Evolutionary conservation across 2,797 vertebrate genomes (phyloP), one percentile per base, ranked within the genome.

Genomic region (Philypnodon macrostomus): DNA sequence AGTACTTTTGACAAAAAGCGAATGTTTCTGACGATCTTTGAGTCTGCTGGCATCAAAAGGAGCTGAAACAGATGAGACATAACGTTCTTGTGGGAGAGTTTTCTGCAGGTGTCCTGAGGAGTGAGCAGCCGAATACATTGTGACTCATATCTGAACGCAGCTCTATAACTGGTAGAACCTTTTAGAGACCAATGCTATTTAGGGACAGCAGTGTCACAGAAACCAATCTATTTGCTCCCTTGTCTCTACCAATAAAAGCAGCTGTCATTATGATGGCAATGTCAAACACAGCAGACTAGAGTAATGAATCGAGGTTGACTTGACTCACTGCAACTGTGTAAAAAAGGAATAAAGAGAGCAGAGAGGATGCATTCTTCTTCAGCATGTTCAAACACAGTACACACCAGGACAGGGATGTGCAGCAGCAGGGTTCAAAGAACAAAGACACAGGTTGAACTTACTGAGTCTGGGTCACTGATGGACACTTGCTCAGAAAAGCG

Each of bases 401-500:
- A 1, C 34, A 46, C 16, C 1, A 3, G 13, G 19, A 14, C 12
- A 37, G 1, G 13, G 26, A 21, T 1, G 11, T 26, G 26, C 23
- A 57, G 37, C 16, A 31, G 31, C 4, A 27, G 27, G 30, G 36
- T 39, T 49, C 41, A 13, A 29, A 4, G 30, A 55, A 39, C 17
- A 37, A 38, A 34, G 45, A 71, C 21, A 66, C 26, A 55, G 7
- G 32, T n/a, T n/a, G n/a, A n/a, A 60, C 90, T 89, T 88, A 98
- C 95, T 91, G 94, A 89, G 84, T 97, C 91, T 56, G 92, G 93
- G 89, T 96, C 89, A 56, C 94, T 95, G 77, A 96, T 89, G 55
- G 94, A 93, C 87, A 98, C 95, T 88, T 96, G 93, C 88, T 98
- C 95, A 44, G 97, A 97, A 90, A 98, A 98, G 81, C 94, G 92